These are phyloP conservation scores for Macaria liturata DNA, from an alignment of 2,888 invertebrate species.

Conservation along the genomic window DNA sequence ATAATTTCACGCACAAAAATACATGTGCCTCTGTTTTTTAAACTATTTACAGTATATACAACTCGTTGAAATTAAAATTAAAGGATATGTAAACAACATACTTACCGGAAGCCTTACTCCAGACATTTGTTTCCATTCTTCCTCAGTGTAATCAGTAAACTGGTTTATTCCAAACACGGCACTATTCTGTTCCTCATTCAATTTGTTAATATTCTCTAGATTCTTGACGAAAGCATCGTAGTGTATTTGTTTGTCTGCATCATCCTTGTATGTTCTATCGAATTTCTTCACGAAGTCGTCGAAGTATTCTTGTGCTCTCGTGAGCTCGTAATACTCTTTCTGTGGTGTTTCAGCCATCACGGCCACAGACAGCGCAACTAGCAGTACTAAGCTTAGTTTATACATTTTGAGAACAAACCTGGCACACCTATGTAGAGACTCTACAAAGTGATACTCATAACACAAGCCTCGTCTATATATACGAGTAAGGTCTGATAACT, in stretches of 20 bases:
- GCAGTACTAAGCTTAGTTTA: conserved; percentile 2
- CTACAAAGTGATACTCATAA: background rate
- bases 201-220: background rate
- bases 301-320: background rate
- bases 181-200: background rate
- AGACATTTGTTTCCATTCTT: conserved; percentile 36
- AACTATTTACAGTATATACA: too few relatives aligned
- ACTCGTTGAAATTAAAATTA: too few relatives aligned
- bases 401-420: background rate
- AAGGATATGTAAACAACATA: background rate
- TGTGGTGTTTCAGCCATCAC: background rate
- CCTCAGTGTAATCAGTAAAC: conserved; percentile 51
- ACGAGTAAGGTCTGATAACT: too few relatives aligned
- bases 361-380: background rate
- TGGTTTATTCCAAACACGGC: conserved; percentile 44
- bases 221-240: background rate
- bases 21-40: too few relatives aligned
- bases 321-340: background rate
- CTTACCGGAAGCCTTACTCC: conserved; percentile 27
- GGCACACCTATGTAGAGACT: too few relatives aligned
- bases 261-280: background rate
- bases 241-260: background rate
- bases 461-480: background rate
- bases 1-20: too few relatives aligned
- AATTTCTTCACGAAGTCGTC: background rate